Evolutionary conservation across 2,113 vertebrate species (phyloP).

Genomic region (Blennius ocellaris): DNA sequence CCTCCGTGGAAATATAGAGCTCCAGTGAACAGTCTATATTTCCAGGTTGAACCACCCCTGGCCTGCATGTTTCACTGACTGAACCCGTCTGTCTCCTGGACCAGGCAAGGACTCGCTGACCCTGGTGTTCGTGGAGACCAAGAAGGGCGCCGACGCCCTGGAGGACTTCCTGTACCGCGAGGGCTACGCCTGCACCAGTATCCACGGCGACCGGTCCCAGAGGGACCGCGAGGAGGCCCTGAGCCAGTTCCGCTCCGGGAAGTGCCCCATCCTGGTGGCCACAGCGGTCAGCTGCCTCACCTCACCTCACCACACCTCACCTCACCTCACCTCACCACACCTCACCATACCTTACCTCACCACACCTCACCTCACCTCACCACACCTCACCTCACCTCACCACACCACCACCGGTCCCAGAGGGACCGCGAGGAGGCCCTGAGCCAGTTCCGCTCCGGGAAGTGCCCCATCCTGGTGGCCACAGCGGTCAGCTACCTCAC

Average conservation of each 20-base stretch:
- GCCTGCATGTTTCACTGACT: too few species aligned
- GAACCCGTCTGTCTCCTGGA: too few species aligned
- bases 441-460: conserved; percentile 96
- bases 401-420: conserved; percentile 96
- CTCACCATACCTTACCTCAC: too few species aligned
- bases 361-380: too few species aligned
- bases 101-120: conserved; percentile 95
- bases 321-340: too few species aligned
- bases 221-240: conserved; percentile 96
- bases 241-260: conserved; percentile 96
- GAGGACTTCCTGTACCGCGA: conserved; percentile 97
- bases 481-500: conserved; percentile 96
- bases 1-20: too few species aligned
- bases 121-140: conserved; percentile 98
- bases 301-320: too few species aligned
- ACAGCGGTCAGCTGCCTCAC: conserved; percentile 96
- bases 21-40: too few species aligned
- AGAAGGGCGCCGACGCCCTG: conserved; percentile 95
- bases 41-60: too few species aligned
- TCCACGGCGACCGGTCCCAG: conserved; percentile 97
- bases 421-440: conserved; percentile 96
- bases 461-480: conserved; percentile 96
- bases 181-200: conserved; percentile 97
- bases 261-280: conserved; percentile 96
- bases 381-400: too few species aligned